phyloP scores from a whole-genome alignment of 2,888 invertebrate genomes.

The Allygus modestus region DNA sequence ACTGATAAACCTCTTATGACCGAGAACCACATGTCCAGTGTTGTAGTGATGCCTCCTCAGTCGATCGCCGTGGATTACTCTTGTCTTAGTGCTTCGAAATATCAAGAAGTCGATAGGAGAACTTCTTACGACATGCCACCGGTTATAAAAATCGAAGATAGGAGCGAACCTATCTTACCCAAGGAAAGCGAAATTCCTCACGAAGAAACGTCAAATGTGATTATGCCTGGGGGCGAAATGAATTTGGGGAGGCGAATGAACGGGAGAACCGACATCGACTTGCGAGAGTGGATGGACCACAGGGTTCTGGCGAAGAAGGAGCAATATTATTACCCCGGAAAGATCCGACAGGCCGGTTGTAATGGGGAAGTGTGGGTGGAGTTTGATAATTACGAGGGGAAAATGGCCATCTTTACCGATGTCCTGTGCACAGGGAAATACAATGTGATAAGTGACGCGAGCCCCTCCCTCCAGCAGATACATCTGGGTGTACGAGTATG shows the following conservation, averaged over 20 bases:
- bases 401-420: slow-evolving; percentile 79
- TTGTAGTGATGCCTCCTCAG: slow-evolving; percentile 77
- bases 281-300: slow-evolving; percentile 96
- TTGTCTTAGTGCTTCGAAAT: slow-evolving; percentile 71
- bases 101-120: slow-evolving; percentile 51
- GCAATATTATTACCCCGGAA: slow-evolving; percentile 90
- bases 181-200: slow-evolving; percentile 48
- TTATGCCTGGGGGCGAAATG: slow-evolving; percentile 48
- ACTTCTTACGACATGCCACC: slow-evolving; percentile 64
- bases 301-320: slow-evolving; percentile 93
- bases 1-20: slow-evolving; percentile 75
- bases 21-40: slow-evolving; percentile 61
- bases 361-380: slow-evolving; percentile 87
- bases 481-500: slow-evolving; percentile 87
- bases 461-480: slow-evolving; percentile 91
- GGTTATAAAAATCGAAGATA: slow-evolving; percentile 65
- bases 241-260: slow-evolving; percentile 60
- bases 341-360: slow-evolving; percentile 86
- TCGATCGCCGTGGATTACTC: slow-evolving; percentile 80
- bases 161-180: slow-evolving; percentile 57
- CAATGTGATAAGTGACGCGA: slow-evolving; percentile 95
- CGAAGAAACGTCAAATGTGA: slow-evolving; percentile 40
- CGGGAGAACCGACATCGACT: slow-evolving; percentile 80
- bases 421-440: slow-evolving; percentile 88
- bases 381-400: slow-evolving; percentile 85